Conservation (phyloP, 2,797 vertebrate genomes). For the Paramormyrops hopkinsi region DNA sequence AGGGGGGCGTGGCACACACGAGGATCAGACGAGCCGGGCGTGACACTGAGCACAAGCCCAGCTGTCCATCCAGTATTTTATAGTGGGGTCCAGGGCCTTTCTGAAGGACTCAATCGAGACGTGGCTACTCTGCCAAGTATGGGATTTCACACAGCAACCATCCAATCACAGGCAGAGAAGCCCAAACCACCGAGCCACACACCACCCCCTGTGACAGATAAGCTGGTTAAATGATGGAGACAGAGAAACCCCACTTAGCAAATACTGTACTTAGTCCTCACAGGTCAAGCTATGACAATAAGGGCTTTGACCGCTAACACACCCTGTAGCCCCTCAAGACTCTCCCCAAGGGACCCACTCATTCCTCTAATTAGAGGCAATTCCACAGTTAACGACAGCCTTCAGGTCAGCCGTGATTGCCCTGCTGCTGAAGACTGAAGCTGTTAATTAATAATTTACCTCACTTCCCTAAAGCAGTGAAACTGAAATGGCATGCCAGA, state of each 20-base stretch:
- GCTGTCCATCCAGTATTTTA: neutral
- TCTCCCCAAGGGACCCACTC: neutral
- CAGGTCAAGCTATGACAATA: neutral
- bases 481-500: neutral
- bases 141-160: neutral
- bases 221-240: neutral
- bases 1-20: too few relatives aligned
- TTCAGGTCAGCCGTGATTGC: neutral
- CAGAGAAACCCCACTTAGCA: neutral
- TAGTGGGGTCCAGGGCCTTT: neutral
- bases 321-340: neutral
- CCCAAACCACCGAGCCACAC: neutral
- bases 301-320: neutral
- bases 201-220: neutral
- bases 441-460: slow-evolving; percentile 1
- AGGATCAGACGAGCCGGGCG: too few relatives aligned
- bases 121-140: neutral
- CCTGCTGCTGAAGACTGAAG: neutral
- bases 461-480: neutral
- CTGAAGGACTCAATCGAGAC: neutral
- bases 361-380: neutral
- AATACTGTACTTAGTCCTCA: neutral
- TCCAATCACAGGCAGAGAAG: neutral
- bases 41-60: neutral
- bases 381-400: neutral